phyloP scores from a whole-genome alignment of 2,888 invertebrate species.

The Standfussiana lucernea region DNA sequence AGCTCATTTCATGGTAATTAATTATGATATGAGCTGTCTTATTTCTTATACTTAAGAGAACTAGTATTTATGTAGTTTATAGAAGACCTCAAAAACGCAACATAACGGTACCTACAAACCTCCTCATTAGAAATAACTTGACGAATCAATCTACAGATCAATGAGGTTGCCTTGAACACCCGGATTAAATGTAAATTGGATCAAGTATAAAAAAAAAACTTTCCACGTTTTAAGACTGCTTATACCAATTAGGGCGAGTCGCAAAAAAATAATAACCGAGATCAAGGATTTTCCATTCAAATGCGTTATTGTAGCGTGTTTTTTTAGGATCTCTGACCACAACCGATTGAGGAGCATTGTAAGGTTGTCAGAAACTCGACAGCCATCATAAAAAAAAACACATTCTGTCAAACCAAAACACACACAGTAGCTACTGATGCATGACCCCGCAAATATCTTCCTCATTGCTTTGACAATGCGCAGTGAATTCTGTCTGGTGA shows the following conservation, averaged over 20 bases:
- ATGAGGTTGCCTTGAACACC: background rate
- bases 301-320: background rate
- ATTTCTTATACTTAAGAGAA: background rate
- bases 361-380: background rate
- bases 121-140: background rate
- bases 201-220: background rate
- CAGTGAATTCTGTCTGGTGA: slow-evolving; percentile 19
- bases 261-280: background rate
- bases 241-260: background rate
- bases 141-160: background rate
- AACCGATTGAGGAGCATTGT: background rate
- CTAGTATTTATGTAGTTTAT: background rate
- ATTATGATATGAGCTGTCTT: background rate
- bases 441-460: slow-evolving; percentile 34
- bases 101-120: no score
- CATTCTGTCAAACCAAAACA: background rate
- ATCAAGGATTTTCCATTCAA: background rate
- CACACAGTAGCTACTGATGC: background rate
- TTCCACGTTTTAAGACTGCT: background rate
- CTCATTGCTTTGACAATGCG: slow-evolving; percentile 37
- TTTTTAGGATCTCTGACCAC: background rate
- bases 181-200: background rate
- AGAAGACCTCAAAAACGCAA: background rate
- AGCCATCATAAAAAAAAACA: background rate
- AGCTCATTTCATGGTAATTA: background rate